phyloP scores from a whole-genome alignment of 2,888 invertebrate genomes.

The Hipparchia semele region DNA sequence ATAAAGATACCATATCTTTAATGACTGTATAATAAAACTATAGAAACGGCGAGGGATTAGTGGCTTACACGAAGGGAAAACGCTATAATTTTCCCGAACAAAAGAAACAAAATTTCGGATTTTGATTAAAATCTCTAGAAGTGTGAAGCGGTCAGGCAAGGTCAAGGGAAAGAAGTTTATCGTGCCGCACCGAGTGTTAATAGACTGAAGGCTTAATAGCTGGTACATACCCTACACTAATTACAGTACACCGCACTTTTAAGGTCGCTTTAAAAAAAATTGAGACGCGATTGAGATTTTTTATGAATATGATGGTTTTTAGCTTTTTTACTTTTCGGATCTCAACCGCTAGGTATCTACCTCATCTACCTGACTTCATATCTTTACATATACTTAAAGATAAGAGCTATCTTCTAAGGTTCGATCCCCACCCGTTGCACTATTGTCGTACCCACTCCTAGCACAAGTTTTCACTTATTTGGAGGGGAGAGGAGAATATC shows the following conservation, averaged over 20 bases:
- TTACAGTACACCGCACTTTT: not conserved
- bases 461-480: too few species aligned
- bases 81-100: constrained; percentile 35
- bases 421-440: too few species aligned
- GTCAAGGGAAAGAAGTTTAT: constrained; percentile 45
- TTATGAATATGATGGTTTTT: too few species aligned
- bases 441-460: too few species aligned
- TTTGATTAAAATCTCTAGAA: constrained; percentile 38
- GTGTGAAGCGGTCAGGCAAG: constrained; percentile 43
- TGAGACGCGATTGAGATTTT: too few species aligned
- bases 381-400: too few species aligned
- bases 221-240: not conserved
- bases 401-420: too few species aligned
- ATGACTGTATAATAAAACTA: not conserved
- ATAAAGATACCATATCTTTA: too few species aligned
- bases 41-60: constrained; percentile 10
- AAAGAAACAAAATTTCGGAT: constrained; percentile 38
- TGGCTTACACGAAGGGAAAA: constrained; percentile 15
- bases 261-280: not conserved
- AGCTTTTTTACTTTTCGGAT: too few species aligned
- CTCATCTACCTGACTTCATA: too few species aligned
- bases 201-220: constrained; percentile 14
- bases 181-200: constrained; percentile 33
- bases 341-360: too few species aligned
- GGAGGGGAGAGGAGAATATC: too few species aligned